These are phyloP conservation scores for Anguilla japonica DNA, from an alignment of 2,113 vertebrate species.

Conservation along the genomic window DNA sequence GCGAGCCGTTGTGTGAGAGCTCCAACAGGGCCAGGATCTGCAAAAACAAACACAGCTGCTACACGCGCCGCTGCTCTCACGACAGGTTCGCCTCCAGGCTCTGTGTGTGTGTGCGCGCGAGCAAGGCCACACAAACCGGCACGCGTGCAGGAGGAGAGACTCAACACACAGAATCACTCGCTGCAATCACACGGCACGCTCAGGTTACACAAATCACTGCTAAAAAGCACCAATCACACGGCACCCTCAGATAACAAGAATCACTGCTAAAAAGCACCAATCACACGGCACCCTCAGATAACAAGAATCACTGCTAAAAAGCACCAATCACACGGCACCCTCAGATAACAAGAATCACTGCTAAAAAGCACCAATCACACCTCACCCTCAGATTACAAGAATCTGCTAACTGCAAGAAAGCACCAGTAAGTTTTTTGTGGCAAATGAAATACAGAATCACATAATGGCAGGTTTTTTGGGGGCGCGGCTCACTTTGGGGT, in stretches of 20 bases:
- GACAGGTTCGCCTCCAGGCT: background rate
- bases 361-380: background rate
- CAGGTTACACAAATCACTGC: background rate
- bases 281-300: background rate
- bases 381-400: background rate
- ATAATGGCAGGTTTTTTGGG: background rate
- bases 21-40: conserved; percentile 88
- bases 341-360: background rate
- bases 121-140: background rate
- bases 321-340: background rate
- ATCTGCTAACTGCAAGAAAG: background rate
- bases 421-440: no score
- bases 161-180: background rate
- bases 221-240: background rate
- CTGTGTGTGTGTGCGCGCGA: background rate
- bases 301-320: background rate
- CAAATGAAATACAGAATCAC: no score
- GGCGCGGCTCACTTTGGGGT: conserved; percentile 81
- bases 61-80: background rate
- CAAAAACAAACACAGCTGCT: conserved; percentile 20
- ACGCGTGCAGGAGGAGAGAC: background rate
- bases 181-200: background rate
- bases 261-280: background rate
- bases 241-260: background rate
- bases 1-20: conserved; percentile 60